Evolutionary conservation across 2,113 vertebrate species (phyloP).

Genomic region (Mormyrus lacerda): DNA sequence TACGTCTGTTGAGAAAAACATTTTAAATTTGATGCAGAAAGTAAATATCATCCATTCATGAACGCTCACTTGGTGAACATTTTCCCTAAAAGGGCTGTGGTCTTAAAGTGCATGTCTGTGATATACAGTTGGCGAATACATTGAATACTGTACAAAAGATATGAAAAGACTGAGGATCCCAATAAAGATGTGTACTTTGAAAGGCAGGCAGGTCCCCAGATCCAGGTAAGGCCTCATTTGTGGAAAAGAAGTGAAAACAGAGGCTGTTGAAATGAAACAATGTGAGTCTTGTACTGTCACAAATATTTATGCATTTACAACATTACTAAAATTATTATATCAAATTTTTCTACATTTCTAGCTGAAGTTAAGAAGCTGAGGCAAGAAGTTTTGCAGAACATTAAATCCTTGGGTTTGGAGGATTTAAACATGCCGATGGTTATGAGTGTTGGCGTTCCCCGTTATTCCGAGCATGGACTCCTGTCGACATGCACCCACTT

Average conservation of each 20-base stretch:
- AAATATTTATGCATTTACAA: background rate
- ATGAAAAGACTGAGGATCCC: background rate
- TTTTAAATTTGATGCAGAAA: background rate
- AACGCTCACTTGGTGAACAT: background rate
- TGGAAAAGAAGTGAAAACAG: background rate
- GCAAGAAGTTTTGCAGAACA: background rate
- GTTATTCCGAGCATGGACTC: constrained; percentile 51
- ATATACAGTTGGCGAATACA: background rate
- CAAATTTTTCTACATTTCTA: background rate
- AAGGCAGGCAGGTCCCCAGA: background rate
- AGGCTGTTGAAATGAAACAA: background rate
- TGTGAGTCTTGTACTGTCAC: background rate
- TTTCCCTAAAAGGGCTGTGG: background rate
- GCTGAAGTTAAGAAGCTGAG: background rate
- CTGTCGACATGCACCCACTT: constrained; percentile 35
- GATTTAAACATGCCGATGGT: background rate
- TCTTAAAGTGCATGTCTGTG: background rate
- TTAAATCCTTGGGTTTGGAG: background rate
- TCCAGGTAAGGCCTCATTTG: background rate
- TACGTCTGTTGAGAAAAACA: background rate
- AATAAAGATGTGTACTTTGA: background rate
- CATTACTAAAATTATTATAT: background rate
- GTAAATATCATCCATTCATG: background rate
- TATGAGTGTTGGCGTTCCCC: constrained; percentile 29
- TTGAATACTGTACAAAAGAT: background rate